These are phyloP conservation scores for Panagrolaimus sp. DNA, from an alignment of 1,140 invertebrate species.

Conservation along the genomic window DNA sequence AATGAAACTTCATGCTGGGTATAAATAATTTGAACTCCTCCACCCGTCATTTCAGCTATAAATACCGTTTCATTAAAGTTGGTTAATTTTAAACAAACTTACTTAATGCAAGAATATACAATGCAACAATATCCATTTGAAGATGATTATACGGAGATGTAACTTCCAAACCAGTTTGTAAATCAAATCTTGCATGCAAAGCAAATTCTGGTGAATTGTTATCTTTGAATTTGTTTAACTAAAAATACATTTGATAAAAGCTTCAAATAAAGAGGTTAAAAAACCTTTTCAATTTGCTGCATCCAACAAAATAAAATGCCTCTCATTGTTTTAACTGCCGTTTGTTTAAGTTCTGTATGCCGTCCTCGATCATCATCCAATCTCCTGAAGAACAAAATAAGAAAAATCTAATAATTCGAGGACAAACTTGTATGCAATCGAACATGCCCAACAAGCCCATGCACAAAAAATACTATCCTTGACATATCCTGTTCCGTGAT, in stretches of 20 bases:
- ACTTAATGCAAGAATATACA: slow-evolving; percentile 79
- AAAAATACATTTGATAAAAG: slow-evolving; percentile 17
- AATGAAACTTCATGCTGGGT: slow-evolving; percentile 92
- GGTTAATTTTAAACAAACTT: too few species aligned
- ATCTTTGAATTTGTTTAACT: slow-evolving; percentile 87
- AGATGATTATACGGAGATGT: slow-evolving; percentile 82
- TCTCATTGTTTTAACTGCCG: slow-evolving; percentile 94
- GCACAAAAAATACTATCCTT: slow-evolving; percentile 94
- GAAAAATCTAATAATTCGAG: slow-evolving; percentile 10
- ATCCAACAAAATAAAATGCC: slow-evolving; percentile 96
- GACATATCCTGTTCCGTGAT: slow-evolving; percentile 75
- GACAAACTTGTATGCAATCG: slow-evolving; percentile 83
- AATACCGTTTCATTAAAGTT: too few species aligned
- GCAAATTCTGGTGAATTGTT: slow-evolving; percentile 83
- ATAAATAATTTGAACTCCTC: slow-evolving; percentile 67
- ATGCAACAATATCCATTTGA: slow-evolving; percentile 89
- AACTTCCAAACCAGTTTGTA: slow-evolving; percentile 79
- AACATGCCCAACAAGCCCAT: slow-evolving; percentile 84
- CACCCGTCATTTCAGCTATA: slow-evolving; percentile 88
- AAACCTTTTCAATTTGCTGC: slow-evolving; percentile 73
- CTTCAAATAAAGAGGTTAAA: neutral
- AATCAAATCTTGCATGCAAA: slow-evolving; percentile 88
- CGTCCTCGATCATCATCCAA: slow-evolving; percentile 97
- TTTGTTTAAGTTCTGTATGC: slow-evolving; percentile 92
- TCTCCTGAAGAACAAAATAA: slow-evolving; percentile 66